Percentiles rank a stretch among this genome's conserved stretches.
Evolutionary conservation across 2,113 vertebrate species (phyloP).

Genomic region (Psilopsiagon aurifrons): DNA sequence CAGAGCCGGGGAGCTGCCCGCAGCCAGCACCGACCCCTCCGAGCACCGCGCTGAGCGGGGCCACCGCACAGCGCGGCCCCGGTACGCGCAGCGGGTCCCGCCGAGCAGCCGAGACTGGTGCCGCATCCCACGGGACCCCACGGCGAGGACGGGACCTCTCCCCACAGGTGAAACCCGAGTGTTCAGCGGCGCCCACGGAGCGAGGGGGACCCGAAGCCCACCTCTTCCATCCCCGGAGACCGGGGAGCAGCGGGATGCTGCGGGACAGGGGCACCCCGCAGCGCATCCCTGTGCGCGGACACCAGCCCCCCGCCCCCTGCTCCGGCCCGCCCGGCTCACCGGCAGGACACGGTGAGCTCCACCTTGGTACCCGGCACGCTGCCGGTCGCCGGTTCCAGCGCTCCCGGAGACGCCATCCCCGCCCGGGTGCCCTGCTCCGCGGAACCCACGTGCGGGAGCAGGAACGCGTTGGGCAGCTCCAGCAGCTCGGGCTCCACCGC

Average conservation of each 20-base stretch:
- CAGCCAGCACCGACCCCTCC: not conserved
- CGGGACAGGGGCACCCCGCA: not conserved
- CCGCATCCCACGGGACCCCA: not conserved
- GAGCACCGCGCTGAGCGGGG: not conserved
- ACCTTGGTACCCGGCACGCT: constrained; percentile 92
- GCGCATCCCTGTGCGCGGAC: not conserved
- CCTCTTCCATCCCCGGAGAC: not conserved
- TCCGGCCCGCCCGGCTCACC: constrained; percentile 74
- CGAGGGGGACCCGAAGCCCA: not conserved
- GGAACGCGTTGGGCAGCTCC: no score
- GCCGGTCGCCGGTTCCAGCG: constrained; percentile 84
- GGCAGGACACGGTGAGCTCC: constrained; percentile 92
- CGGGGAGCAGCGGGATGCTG: not conserved
- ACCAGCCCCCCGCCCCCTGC: not conserved
- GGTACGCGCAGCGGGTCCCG: not conserved
- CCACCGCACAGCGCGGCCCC: not conserved
- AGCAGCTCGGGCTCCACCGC: no score
- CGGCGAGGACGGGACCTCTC: not conserved
- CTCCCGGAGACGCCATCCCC: constrained; percentile 88
- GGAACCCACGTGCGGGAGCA: no score
- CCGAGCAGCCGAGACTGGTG: not conserved
- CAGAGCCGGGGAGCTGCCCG: not conserved
- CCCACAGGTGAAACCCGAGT: not conserved
- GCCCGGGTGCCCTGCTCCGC: constrained; percentile 4
- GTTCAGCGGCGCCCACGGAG: not conserved